These are phyloP conservation scores for Cosmia pyralina DNA, from an alignment of 2,888 invertebrate genomes.

Conservation along the genomic window DNA sequence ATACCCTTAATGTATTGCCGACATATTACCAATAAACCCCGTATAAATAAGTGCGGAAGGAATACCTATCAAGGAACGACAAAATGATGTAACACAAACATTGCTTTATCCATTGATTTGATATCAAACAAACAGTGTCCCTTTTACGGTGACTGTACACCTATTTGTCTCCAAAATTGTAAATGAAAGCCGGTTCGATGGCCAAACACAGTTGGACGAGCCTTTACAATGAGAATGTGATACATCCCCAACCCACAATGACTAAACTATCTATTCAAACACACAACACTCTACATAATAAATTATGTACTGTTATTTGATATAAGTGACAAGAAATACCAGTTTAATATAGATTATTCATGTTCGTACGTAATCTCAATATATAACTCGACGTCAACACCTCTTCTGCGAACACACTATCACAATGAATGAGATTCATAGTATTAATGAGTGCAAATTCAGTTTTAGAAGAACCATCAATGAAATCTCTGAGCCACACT, in stretches of 20 bases:
- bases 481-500: constrained; percentile 53
- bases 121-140: not conserved
- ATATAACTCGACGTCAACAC: constrained; percentile 60
- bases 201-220: constrained; percentile 33
- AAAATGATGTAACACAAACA: not conserved
- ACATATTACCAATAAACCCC: no score
- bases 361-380: constrained; percentile 55
- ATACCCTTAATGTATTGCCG: no score
- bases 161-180: constrained; percentile 42
- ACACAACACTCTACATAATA: constrained; percentile 34
- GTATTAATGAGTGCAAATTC: constrained; percentile 69
- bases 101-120: not conserved
- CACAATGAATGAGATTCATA: constrained; percentile 69
- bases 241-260: constrained; percentile 40
- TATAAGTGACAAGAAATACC: constrained; percentile 47
- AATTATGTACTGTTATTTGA: constrained; percentile 47
- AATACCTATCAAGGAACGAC: not conserved
- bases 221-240: constrained; percentile 30
- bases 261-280: constrained; percentile 47
- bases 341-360: constrained; percentile 52
- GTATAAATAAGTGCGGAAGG: not conserved
- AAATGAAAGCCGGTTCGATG: constrained; percentile 28
- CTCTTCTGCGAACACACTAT: constrained; percentile 57
- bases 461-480: constrained; percentile 67
- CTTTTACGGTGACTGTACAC: constrained; percentile 24